A percentile compares a stretch with the other conserved stretches of the same genome.
Conservation (phyloP, 2,113 vertebrate genomes). For the Plestiodon gilberti region DNA sequence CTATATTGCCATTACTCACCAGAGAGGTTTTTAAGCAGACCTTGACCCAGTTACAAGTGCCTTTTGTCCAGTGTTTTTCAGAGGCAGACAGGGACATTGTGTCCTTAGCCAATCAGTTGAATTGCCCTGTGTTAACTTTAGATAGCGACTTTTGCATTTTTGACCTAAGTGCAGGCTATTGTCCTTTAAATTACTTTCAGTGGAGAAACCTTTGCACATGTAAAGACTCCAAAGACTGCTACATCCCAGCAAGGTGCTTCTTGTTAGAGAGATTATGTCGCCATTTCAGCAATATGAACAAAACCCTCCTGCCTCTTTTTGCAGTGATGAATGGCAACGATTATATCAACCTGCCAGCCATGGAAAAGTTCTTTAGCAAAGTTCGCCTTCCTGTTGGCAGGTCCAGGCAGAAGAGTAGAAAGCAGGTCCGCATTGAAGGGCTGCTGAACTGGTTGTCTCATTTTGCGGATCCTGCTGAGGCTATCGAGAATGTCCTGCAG, state of each 20-base stretch:
- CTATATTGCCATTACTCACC: conserved; percentile 83
- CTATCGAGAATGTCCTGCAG: conserved; percentile 73
- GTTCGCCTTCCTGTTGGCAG: conserved; percentile 44
- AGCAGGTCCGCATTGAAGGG: conserved; percentile 75
- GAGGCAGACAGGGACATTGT: conserved; percentile 94
- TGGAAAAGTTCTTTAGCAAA: conserved; percentile 74
- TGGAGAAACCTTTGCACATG: conserved; percentile 77
- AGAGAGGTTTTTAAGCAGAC: conserved; percentile 86
- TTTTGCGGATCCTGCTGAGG: conserved; percentile 76
- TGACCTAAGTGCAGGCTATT: conserved; percentile 87
- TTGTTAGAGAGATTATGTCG: conserved; percentile 78
- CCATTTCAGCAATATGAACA: conserved; percentile 77
- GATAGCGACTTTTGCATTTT: conserved; percentile 97
- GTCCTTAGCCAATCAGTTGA: conserved; percentile 89
- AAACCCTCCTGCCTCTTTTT: conserved; percentile 85
- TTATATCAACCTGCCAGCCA: conserved; percentile 69
- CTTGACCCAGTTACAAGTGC: conserved; percentile 77
- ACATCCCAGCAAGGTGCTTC: conserved; percentile 83
- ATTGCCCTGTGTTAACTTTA: conserved; percentile 88
- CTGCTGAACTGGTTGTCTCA: conserved; percentile 86
- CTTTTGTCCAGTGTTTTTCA: conserved; percentile 86
- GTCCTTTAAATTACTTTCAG: conserved; percentile 85
- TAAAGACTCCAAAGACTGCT: conserved; percentile 66
- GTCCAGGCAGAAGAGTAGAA: conserved; percentile 48
- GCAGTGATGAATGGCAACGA: conserved; percentile 91